Evolutionary conservation across 30 jellyfish, hydroid and myxozoan genomes (phyloP).

Genomic region (Aurelia coerulea): DNA sequence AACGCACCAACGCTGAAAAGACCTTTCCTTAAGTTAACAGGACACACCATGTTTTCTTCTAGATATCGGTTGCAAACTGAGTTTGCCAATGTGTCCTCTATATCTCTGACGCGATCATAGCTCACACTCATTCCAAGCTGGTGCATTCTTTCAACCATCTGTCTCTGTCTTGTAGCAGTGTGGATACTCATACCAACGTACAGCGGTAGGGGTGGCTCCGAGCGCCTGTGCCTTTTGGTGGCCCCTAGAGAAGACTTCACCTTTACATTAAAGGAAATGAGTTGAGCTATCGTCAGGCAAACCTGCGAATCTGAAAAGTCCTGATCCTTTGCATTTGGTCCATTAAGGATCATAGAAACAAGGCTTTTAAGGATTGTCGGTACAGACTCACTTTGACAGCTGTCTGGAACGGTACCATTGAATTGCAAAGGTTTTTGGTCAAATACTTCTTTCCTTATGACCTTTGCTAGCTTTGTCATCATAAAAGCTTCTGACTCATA

Average conservation of each 20-base stretch:
- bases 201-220: slow-evolving; percentile 14
- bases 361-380: too few species aligned
- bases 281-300: too few species aligned
- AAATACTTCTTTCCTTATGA: neutral
- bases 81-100: neutral
- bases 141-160: neutral
- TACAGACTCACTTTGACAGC: too few species aligned
- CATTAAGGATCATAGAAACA: too few species aligned
- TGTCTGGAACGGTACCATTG: too few species aligned
- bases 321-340: too few species aligned
- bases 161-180: neutral
- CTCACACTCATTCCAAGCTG: slow-evolving; percentile 18
- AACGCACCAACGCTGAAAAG: neutral
- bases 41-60: neutral
- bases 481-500: neutral
- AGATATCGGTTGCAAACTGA: neutral
- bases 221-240: neutral
- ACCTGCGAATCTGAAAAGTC: too few species aligned
- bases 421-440: neutral
- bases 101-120: too few species aligned
- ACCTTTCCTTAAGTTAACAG: too few species aligned
- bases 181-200: too few species aligned
- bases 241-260: neutral
- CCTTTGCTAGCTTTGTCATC: slow-evolving; percentile 1
- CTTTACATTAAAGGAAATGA: neutral